These are phyloP conservation scores for Spongilla lacustris DNA, from an alignment of 37 sponge, comb jelly and placozoan species.

Conservation along the genomic window DNA sequence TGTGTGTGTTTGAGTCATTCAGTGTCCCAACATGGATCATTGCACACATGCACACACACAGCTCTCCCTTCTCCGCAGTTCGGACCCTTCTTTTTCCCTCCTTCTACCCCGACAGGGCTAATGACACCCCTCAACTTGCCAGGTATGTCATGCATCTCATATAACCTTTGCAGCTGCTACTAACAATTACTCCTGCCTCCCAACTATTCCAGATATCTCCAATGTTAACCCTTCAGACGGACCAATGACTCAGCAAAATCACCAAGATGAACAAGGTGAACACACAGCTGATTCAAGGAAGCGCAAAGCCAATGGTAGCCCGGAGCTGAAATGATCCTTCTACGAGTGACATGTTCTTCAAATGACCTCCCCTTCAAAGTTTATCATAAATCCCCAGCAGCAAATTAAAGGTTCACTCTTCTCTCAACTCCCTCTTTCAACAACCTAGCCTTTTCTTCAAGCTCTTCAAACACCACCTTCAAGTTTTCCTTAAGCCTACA, in stretches of 20 bases:
- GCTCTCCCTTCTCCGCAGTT: constrained; percentile 14
- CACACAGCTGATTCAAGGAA: not conserved
- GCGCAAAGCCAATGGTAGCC: not conserved
- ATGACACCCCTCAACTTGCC: constrained; percentile 25
- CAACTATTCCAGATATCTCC: constrained; percentile 3
- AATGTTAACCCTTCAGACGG: not conserved
- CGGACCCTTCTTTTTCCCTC: constrained; percentile 17
- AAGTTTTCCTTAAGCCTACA: not conserved
- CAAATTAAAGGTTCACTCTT: not conserved
- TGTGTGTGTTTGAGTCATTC: not conserved
- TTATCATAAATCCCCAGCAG: not conserved
- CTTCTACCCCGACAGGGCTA: constrained; percentile 17
- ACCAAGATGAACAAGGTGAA: constrained; percentile 1
- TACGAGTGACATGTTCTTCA: not conserved
- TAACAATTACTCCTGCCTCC: not conserved
- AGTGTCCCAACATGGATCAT: not conserved
- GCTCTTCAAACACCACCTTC: not conserved
- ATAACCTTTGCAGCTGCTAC: not conserved
- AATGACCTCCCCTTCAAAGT: not conserved
- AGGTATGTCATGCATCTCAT: constrained; percentile 1
- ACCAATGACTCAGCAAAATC: not conserved
- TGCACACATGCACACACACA: not conserved
- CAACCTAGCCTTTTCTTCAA: not conserved
- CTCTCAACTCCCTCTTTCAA: not conserved
- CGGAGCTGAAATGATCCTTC: not conserved